Evolutionary conservation across 2,113 vertebrate genomes (phyloP).

Genomic region (Scalopus aquaticus): DNA sequence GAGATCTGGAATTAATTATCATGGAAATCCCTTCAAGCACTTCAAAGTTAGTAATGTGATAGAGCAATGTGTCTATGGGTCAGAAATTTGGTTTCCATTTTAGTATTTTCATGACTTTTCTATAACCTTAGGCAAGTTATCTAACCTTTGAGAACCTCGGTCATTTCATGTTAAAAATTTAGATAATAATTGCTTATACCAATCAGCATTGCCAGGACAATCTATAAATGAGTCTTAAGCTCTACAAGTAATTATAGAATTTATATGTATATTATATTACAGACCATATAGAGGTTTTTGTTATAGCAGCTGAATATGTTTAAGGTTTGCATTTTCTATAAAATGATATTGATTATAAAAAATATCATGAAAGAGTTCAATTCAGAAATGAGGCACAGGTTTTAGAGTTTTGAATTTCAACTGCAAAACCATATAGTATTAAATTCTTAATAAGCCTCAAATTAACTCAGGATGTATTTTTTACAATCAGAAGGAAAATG

Average conservation of each 20-base stretch:
- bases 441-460: background rate
- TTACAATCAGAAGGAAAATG: constrained; percentile 36
- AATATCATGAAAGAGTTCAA: constrained; percentile 29
- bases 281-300: background rate
- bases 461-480: background rate
- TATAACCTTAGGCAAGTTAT: background rate
- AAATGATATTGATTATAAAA: constrained; percentile 24
- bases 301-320: background rate
- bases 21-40: background rate
- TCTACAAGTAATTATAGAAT: background rate
- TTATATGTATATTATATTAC: background rate
- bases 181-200: constrained; percentile 27
- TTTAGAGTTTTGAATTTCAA: constrained; percentile 9
- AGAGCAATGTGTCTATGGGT: background rate
- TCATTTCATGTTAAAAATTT: constrained; percentile 39
- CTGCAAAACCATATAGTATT: background rate
- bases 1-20: constrained; percentile 34
- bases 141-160: constrained; percentile 32
- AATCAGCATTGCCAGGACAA: background rate
- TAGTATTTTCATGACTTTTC: constrained; percentile 22
- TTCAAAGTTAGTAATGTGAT: background rate
- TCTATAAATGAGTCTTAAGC: constrained; percentile 19
- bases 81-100: constrained; percentile 35
- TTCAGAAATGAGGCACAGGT: constrained; percentile 19
- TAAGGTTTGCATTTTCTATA: constrained; percentile 4